A percentile compares a stretch with the other conserved stretches of the same genome.
Conservation (phyloP, 2,113 vertebrate species). For the Saguinus imperator region DNA sequence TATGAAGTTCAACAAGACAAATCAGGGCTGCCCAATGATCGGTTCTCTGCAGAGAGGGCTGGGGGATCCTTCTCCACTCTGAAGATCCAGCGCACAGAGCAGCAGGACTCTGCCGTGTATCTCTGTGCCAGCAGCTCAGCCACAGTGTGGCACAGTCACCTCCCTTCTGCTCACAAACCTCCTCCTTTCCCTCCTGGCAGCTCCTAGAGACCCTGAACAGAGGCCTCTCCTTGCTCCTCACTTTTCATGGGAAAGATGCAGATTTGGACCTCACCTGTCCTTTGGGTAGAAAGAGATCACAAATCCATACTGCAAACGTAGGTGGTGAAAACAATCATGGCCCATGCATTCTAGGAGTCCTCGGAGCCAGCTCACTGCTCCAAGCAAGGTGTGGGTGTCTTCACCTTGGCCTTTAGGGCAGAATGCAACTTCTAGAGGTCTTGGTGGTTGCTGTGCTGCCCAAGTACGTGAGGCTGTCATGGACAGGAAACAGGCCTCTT, state of each 20-base stretch:
- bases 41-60: neutral
- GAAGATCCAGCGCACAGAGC: neutral
- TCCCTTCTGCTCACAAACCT: neutral
- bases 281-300: neutral
- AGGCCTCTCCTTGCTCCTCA: neutral
- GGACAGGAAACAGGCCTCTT: fast-evolving
- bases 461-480: fast-evolving
- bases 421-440: neutral
- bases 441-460: neutral
- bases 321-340: neutral
- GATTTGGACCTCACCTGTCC: neutral
- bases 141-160: neutral
- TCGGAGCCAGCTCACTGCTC: fast-evolving
- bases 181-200: too few relatives aligned
- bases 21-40: neutral
- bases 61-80: fast-evolving
- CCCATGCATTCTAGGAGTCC: neutral
- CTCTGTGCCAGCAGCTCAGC: neutral
- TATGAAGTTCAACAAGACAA: fast-evolving
- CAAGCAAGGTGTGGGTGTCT: neutral
- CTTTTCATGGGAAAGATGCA: too few relatives aligned
- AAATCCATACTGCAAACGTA: too few relatives aligned
- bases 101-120: neutral
- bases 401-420: neutral
- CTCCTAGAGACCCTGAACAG: too few relatives aligned